phyloP scores from a whole-genome alignment of 2,888 invertebrate genomes.

The Ophion slaviceki region DNA sequence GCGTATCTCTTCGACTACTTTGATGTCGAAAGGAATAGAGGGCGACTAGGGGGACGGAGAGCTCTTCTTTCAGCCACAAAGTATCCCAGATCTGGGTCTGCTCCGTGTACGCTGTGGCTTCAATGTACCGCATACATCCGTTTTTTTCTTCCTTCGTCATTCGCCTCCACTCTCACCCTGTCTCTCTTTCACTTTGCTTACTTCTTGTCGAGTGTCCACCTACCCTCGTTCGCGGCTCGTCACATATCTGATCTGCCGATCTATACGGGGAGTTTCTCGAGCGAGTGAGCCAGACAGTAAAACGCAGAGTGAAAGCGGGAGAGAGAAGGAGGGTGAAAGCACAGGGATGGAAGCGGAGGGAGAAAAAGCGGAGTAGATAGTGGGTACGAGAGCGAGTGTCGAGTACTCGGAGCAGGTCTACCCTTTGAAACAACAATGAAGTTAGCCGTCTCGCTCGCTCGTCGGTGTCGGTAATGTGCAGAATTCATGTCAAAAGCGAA shows the following conservation, averaged over 20 bases:
- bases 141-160: background rate
- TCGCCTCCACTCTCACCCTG: conserved; percentile 14
- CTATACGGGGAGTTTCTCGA: conserved; percentile 61
- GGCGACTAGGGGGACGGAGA: too few species aligned
- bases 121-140: background rate
- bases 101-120: background rate
- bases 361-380: conserved; percentile 7
- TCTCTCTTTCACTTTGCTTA: conserved; percentile 28
- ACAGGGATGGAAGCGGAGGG: background rate
- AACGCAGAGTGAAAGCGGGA: conserved; percentile 66
- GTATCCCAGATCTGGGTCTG: conserved; percentile 29
- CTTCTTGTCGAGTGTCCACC: conserved; percentile 32
- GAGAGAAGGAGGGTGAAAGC: background rate
- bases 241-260: conserved; percentile 73
- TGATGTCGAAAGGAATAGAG: conserved; percentile 33
- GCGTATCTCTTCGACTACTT: conserved; percentile 46
- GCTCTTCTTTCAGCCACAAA: conserved; percentile 23
- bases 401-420: conserved; percentile 18
- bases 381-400: background rate
- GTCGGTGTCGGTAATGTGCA: conserved; percentile 80
- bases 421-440: conserved; percentile 82
- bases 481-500: conserved; percentile 79
- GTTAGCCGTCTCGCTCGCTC: conserved; percentile 79
- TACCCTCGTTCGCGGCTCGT: conserved; percentile 37
- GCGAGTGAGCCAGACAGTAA: conserved; percentile 58